Conservation (phyloP, 2,797 vertebrate species). For the Cetoscarus ocellatus region DNA sequence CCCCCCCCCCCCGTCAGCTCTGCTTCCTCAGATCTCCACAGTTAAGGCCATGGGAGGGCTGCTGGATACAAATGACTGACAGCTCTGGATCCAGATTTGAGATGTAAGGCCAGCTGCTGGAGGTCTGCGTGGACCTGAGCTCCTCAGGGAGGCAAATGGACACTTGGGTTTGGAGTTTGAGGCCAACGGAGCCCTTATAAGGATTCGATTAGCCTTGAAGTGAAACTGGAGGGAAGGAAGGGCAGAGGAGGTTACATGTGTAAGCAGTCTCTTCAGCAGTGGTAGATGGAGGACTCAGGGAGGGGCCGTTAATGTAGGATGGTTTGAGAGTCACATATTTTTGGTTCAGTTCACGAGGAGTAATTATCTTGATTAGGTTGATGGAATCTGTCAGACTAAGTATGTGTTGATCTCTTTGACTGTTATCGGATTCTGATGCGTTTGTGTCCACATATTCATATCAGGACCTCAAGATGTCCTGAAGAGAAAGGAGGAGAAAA, state of each 20-base stretch:
- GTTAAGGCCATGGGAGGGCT: conserved; percentile 68
- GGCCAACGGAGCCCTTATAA: conserved; percentile 53
- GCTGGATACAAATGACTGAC: conserved; percentile 54
- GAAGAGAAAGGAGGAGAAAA: conserved; percentile 27
- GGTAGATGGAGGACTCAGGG: conserved; percentile 30
- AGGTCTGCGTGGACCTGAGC: conserved; percentile 56
- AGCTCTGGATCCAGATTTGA: conserved; percentile 47
- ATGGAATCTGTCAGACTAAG: conserved; percentile 68
- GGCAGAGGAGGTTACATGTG: background rate
- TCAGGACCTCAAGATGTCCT: conserved; percentile 75
- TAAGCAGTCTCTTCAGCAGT: conserved; percentile 54
- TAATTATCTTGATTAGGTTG: conserved; percentile 64
- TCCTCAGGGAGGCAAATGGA: conserved; percentile 40
- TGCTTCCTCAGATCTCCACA: conserved; percentile 40
- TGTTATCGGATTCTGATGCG: conserved; percentile 76
- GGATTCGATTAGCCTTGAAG: conserved; percentile 40
- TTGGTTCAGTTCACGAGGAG: conserved; percentile 75
- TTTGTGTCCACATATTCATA: conserved; percentile 76
- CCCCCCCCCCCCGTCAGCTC: conserved; percentile 14
- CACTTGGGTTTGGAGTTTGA: conserved; percentile 18
- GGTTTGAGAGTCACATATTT: conserved; percentile 51
- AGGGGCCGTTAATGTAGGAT: conserved; percentile 58
- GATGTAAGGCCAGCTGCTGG: conserved; percentile 50
- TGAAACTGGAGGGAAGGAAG: conserved; percentile 1
- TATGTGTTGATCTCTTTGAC: conserved; percentile 70